Evolutionary conservation across 2,113 vertebrate genomes (phyloP).

Genomic region (Cyanistes caeruleus): DNA sequence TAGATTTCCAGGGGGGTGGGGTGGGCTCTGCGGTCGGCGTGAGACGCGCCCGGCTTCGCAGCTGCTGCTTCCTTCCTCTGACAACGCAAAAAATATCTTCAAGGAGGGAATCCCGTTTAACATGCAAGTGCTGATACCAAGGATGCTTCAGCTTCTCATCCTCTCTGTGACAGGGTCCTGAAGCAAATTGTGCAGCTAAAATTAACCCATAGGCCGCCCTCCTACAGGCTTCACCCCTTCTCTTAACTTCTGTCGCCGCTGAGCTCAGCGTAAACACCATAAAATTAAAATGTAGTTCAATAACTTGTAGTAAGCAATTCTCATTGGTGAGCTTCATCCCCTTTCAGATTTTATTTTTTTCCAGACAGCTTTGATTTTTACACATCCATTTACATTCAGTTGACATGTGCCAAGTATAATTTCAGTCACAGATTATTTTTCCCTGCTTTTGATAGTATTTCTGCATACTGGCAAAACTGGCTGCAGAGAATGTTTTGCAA

Average conservation of each 20-base stretch:
- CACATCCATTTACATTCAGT: not conserved
- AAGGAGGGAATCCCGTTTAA: slow-evolving; percentile 69
- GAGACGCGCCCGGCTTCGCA: slow-evolving; percentile 51
- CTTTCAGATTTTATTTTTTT: not conserved
- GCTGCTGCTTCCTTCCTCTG: slow-evolving; percentile 73
- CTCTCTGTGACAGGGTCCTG: slow-evolving; percentile 44
- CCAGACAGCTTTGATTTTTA: not conserved
- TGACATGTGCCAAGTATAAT: not conserved
- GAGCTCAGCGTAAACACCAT: not conserved
- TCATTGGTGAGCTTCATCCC: not conserved
- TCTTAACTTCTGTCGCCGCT: not conserved
- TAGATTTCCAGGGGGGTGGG: slow-evolving; percentile 68
- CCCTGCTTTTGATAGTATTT: not conserved
- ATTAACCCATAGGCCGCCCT: not conserved
- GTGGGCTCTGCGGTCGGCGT: slow-evolving; percentile 41
- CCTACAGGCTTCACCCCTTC: not conserved
- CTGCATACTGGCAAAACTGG: not conserved
- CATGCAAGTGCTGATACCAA: slow-evolving; percentile 56
- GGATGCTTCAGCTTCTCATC: slow-evolving; percentile 38
- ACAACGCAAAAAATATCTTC: slow-evolving; percentile 70
- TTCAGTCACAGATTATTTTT: not conserved
- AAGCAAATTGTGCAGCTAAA: slow-evolving; percentile 28
- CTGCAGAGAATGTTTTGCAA: not conserved
- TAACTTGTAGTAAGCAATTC: not conserved
- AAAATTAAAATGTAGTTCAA: not conserved